Evolutionary conservation across 2,797 vertebrate genomes (phyloP), one percentile per base, ranked within the genome.

Genomic region (Pseudochromis fuscus): DNA sequence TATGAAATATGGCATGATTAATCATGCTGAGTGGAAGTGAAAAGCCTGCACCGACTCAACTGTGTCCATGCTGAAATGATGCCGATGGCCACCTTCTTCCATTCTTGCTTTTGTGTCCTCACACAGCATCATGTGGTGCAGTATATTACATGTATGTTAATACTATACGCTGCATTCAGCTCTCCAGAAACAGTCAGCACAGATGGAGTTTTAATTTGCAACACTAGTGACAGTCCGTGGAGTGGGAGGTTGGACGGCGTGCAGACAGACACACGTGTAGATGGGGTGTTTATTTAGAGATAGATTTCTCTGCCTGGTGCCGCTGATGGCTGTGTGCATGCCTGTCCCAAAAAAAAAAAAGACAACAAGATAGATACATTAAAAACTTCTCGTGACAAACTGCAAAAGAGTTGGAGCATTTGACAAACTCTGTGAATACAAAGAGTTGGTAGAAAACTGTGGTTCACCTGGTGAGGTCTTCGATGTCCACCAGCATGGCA

Each of bases 401-500:
- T n/a, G n/a, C n/a, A n/a, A n/a, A n/a, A n/a, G n/a, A n/a, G n/a
- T n/a, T n/a, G n/a, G n/a, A n/a, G n/a, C n/a, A n/a, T n/a, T n/a
- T n/a, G n/a, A n/a, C n/a, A n/a, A n/a, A n/a, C n/a, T n/a, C n/a
- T n/a, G 28, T 5, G 33, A 4, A 51, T 42, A 46, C 10, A 46
- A 21, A 28, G 7, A 25, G 5, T 9, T 10, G 65, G 15, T 28
- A 37, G 48, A 24, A 27, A 52, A 15, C 2, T 2, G 16, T 2
- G 27, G 12, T 53, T 89, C 42, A 98, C 97, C 97, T 97, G 92
- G 97, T 99, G 86, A 98, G 93, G 72, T 99, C 97, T 79, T 99
- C 97, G 13, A 99, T 96, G 89, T 99, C 97, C 88, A 99, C 97
- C 91, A 98, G 91, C 97, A 99, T 99, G 75, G 97, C 97, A 0